These are phyloP conservation scores for Microchrysa polita DNA, from an alignment of 2,888 invertebrate genomes.

Conservation along the genomic window DNA sequence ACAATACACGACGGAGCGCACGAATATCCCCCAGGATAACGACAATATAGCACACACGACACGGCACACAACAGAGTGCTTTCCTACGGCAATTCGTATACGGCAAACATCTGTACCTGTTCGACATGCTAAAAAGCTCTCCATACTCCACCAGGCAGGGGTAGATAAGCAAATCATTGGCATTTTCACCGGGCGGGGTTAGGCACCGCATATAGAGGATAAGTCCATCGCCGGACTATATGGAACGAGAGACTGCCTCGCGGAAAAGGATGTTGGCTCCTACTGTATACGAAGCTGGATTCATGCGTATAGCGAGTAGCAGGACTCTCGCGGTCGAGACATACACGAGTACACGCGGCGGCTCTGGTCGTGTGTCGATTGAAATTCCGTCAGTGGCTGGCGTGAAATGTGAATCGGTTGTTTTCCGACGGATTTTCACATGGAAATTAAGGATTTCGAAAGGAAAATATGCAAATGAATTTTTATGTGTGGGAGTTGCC, in stretches of 20 bases:
- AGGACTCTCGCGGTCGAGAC: too few species aligned
- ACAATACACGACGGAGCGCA: not conserved
- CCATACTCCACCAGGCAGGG: too few species aligned
- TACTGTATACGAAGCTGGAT: not conserved
- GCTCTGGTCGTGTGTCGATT: not conserved
- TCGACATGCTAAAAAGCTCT: not conserved
- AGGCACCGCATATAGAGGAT: not conserved
- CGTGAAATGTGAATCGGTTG: conserved; percentile 6
- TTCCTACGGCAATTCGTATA: conserved; percentile 28
- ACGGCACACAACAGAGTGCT: conserved; percentile 25
- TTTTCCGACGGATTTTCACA: not conserved
- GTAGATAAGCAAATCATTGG: conserved; percentile 5
- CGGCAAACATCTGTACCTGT: conserved; percentile 14
- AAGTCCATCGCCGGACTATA: too few species aligned
- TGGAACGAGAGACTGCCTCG: not conserved
- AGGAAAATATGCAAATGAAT: not conserved
- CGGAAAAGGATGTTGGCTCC: not conserved
- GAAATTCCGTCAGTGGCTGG: not conserved
- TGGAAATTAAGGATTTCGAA: not conserved
- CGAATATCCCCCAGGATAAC: conserved; percentile 2
- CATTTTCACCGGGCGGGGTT: conserved; percentile 10
- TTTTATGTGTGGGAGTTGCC: conserved; percentile 8
- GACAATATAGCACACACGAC: too few species aligned
- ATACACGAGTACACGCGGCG: not conserved
- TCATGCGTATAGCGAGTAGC: not conserved